phyloP scores from a whole-genome alignment of 2,797 vertebrate genomes.

The Protosalanx chinensis region DNA sequence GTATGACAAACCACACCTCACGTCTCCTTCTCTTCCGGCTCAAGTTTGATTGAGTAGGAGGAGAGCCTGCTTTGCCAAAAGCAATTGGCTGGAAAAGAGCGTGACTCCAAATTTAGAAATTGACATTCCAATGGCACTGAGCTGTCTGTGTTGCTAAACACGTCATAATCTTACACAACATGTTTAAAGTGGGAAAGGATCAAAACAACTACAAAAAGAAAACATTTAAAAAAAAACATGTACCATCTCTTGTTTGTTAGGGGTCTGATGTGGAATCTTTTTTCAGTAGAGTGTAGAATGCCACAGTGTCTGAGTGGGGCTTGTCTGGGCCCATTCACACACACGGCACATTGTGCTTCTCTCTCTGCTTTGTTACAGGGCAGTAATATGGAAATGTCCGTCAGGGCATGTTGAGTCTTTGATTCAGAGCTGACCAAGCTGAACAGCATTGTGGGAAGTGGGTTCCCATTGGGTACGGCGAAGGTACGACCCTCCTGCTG shows the following conservation, averaged over 20 bases:
- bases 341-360: constrained; percentile 28
- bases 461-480: constrained; percentile 22
- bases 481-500: constrained; percentile 37
- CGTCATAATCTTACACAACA: not conserved
- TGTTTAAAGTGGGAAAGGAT: not conserved
- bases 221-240: constrained; percentile 16
- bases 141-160: no score
- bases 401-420: constrained; percentile 38
- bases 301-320: constrained; percentile 37
- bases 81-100: no score
- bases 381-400: constrained; percentile 42
- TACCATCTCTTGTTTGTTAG: not conserved
- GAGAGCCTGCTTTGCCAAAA: no score
- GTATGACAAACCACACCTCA: not conserved
- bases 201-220: not conserved
- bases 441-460: constrained; percentile 42
- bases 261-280: constrained; percentile 7
- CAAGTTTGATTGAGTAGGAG: no score
- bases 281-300: constrained; percentile 27
- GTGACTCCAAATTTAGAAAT: no score
- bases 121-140: no score
- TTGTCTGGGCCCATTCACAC: constrained; percentile 5
- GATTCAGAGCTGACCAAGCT: constrained; percentile 42
- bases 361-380: constrained; percentile 47
- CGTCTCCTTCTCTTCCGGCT: not conserved